A percentile compares a stretch with the other conserved stretches of the same genome.
These are phyloP conservation scores for Marisa cornuarietis DNA, from an alignment of 1,140 invertebrate species.

Conservation along the genomic window DNA sequence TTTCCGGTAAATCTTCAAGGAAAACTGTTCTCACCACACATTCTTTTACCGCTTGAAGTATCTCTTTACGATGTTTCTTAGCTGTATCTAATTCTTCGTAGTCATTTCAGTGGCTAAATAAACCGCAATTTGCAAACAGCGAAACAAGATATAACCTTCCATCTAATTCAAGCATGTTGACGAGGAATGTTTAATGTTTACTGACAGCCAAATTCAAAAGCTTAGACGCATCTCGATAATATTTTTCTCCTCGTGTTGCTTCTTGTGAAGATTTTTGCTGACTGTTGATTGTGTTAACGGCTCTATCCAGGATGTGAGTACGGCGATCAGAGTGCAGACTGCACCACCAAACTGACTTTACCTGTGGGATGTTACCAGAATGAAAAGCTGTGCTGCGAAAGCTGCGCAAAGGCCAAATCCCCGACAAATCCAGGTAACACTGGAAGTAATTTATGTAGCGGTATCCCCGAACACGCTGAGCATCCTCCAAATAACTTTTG, in stretches of 20 bases:
- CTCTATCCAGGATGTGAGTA: slow-evolving; percentile 19
- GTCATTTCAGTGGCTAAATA: neutral
- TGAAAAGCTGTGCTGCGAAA: slow-evolving; percentile 25
- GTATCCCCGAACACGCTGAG: neutral
- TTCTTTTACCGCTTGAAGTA: no score
- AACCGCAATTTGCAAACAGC: neutral
- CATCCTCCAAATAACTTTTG: neutral
- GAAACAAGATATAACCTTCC: no score
- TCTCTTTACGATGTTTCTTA: no score
- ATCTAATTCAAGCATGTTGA: neutral
- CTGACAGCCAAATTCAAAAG: no score
- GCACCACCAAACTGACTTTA: slow-evolving; percentile 3
- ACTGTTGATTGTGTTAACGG: neutral
- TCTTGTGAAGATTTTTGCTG: neutral
- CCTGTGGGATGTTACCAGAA: slow-evolving; percentile 29
- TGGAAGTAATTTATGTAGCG: neutral
- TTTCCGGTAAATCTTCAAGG: no score
- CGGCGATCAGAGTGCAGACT: slow-evolving; percentile 20
- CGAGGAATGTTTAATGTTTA: neutral
- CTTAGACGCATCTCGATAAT: neutral
- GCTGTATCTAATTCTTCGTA: no score
- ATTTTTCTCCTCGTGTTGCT: neutral
- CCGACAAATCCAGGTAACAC: neutral
- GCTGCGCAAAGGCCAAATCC: slow-evolving; percentile 16
- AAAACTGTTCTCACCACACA: no score